Percentiles rank a stretch among this genome's conserved stretches.
Evolutionary conservation across 2,113 vertebrate species (phyloP).

Genomic region (Rhinogobius similis): DNA sequence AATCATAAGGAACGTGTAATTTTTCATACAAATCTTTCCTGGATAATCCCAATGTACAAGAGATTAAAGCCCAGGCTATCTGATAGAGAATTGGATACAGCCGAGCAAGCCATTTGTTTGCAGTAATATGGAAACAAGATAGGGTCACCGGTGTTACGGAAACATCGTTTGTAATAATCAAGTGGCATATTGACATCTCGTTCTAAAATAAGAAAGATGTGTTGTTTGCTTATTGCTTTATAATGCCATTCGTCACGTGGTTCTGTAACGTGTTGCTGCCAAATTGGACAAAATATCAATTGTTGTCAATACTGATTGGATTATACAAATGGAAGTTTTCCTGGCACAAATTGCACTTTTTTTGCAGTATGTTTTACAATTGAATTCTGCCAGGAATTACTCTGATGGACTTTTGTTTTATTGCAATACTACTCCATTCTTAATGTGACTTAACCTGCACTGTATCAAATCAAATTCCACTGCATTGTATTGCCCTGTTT

Average conservation of each 20-base stretch:
- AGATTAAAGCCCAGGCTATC: conserved; percentile 67
- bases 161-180: conserved; percentile 39
- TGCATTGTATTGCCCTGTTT: not conserved
- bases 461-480: not conserved
- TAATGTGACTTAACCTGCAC: not conserved
- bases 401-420: too few relatives aligned
- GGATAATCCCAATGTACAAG: conserved; percentile 64
- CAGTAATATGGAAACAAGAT: conserved; percentile 48
- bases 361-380: not conserved
- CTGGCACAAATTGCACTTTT: not conserved
- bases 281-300: not conserved
- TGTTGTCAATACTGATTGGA: not conserved
- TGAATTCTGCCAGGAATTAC: too few relatives aligned
- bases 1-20: conserved; percentile 57
- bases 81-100: conserved; percentile 49
- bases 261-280: not conserved
- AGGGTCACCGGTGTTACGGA: conserved; percentile 28
- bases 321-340: not conserved
- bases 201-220: conserved; percentile 22
- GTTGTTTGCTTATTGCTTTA: conserved; percentile 1
- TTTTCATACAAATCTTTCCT: conserved; percentile 50
- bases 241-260: not conserved
- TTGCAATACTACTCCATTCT: not conserved
- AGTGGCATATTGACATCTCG: conserved; percentile 29
- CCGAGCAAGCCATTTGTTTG: conserved; percentile 39